Evolutionary conservation across 2,888 invertebrate genomes (phyloP).

Genomic region (Thelaira solivaga): DNA sequence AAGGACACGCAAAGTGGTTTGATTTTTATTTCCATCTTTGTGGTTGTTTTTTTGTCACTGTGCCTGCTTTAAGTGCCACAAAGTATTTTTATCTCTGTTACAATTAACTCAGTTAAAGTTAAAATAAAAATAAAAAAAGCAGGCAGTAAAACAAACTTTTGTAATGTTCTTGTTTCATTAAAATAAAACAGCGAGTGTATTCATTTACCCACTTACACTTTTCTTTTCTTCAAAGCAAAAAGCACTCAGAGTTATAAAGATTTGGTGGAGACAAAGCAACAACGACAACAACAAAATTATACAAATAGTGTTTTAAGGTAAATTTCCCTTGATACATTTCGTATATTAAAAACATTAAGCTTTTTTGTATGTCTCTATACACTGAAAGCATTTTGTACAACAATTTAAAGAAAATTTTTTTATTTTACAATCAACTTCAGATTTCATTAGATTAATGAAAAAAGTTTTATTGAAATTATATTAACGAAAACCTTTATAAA

Average conservation of each 20-base stretch:
- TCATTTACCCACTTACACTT: slow-evolving; percentile 32
- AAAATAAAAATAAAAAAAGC: slow-evolving; percentile 22
- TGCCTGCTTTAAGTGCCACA: slow-evolving; percentile 54
- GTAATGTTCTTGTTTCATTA: slow-evolving; percentile 17
- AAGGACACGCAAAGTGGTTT: slow-evolving; percentile 21
- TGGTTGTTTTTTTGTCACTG: slow-evolving; percentile 49
- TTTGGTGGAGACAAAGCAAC: slow-evolving; percentile 13
- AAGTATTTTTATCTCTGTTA: slow-evolving; percentile 66
- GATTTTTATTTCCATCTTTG: background rate
- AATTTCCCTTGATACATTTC: slow-evolving; percentile 61
- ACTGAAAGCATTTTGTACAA: background rate
- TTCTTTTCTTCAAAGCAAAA: too few relatives aligned
- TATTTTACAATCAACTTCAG: too few relatives aligned
- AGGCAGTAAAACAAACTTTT: slow-evolving; percentile 53
- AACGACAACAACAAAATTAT: slow-evolving; percentile 41
- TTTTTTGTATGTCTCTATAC: slow-evolving; percentile 29
- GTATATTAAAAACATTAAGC: slow-evolving; percentile 53
- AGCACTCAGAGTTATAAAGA: background rate
- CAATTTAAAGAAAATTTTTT: too few relatives aligned
- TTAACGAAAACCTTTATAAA: too few relatives aligned
- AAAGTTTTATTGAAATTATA: too few relatives aligned
- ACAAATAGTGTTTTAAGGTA: slow-evolving; percentile 62
- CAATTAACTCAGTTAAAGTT: slow-evolving; percentile 62
- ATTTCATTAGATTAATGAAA: too few relatives aligned
- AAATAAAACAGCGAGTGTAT: slow-evolving; percentile 6